A percentile compares a stretch with the other conserved stretches of the same genome.
phyloP scores from a whole-genome alignment of 1,140 invertebrate genomes.

The Sinonovacula constricta region DNA sequence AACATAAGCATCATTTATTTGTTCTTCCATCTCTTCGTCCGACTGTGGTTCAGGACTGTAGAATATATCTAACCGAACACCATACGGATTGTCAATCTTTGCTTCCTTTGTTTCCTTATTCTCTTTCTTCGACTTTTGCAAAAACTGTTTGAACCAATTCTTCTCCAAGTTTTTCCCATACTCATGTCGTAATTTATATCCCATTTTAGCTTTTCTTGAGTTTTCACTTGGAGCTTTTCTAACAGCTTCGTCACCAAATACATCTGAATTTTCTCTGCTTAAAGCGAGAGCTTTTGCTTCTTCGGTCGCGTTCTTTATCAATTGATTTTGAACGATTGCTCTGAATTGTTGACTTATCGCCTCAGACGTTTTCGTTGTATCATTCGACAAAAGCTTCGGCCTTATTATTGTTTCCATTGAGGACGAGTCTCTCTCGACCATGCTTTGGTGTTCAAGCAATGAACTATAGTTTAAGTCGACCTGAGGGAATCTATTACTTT shows the following conservation, averaged over 20 bases:
- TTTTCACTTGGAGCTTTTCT: background rate
- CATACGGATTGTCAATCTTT: background rate
- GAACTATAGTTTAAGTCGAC: background rate
- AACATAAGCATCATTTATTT: background rate
- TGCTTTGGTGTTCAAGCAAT: background rate
- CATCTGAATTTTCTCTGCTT: background rate
- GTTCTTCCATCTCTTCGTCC: slow-evolving; percentile 24
- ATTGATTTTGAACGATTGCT: slow-evolving; percentile 2
- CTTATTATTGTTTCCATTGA: too few relatives aligned
- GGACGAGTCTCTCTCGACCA: background rate
- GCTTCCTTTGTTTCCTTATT: background rate
- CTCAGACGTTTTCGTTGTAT: background rate
- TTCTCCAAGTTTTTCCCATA: slow-evolving; percentile 47
- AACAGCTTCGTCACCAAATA: slow-evolving; percentile 2
- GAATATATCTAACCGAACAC: slow-evolving; percentile 36
- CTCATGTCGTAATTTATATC: slow-evolving; percentile 38
- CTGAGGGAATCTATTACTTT: too few relatives aligned
- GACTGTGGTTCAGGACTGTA: slow-evolving; percentile 44
- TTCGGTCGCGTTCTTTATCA: background rate
- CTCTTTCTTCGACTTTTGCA: slow-evolving; percentile 19
- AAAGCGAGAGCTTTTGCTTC: too few relatives aligned
- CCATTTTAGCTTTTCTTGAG: background rate
- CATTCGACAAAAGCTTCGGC: background rate
- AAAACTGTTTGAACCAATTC: slow-evolving; percentile 38
- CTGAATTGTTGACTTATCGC: slow-evolving; percentile 33